Percentiles rank a stretch among this genome's conserved stretches.
Conservation (phyloP, 2,888 invertebrate species). For the Subacronicta megacephala region DNA sequence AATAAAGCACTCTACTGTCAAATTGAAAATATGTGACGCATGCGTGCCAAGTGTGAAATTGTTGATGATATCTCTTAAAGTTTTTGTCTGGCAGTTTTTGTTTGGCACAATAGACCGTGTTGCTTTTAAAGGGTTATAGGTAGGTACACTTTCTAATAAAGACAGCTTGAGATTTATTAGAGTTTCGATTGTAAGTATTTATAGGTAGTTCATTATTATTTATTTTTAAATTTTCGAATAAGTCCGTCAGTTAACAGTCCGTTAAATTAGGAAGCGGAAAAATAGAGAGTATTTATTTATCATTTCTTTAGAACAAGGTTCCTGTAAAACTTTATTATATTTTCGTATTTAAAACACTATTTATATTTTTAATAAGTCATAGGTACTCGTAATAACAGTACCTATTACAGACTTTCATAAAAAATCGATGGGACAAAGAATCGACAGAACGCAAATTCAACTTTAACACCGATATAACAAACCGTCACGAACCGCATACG, state of each 20-base stretch:
- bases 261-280: too few relatives aligned
- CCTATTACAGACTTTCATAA: slow-evolving; percentile 11
- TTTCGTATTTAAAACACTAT: too few relatives aligned
- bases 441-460: slow-evolving; percentile 74
- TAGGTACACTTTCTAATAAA: slow-evolving; percentile 44
- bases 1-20: slow-evolving; percentile 78
- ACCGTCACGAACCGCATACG: slow-evolving; percentile 82
- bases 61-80: slow-evolving; percentile 76
- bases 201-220: background rate
- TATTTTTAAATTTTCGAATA: background rate
- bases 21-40: slow-evolving; percentile 68
- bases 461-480: slow-evolving; percentile 85
- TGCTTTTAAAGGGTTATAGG: slow-evolving; percentile 49
- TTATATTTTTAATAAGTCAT: background rate
- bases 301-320: too few relatives aligned
- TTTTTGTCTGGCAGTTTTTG: slow-evolving; percentile 67
- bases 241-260: too few relatives aligned
- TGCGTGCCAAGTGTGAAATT: slow-evolving; percentile 84
- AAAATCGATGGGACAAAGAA: slow-evolving; percentile 18
- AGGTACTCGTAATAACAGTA: background rate
- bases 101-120: slow-evolving; percentile 53
- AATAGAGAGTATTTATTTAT: too few relatives aligned
- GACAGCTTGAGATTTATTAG: slow-evolving; percentile 41
- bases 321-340: too few relatives aligned
- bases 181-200: slow-evolving; percentile 3